Evolutionary conservation across 2,797 vertebrate species (phyloP).

Genomic region (Zenarchopterus dispar): DNA sequence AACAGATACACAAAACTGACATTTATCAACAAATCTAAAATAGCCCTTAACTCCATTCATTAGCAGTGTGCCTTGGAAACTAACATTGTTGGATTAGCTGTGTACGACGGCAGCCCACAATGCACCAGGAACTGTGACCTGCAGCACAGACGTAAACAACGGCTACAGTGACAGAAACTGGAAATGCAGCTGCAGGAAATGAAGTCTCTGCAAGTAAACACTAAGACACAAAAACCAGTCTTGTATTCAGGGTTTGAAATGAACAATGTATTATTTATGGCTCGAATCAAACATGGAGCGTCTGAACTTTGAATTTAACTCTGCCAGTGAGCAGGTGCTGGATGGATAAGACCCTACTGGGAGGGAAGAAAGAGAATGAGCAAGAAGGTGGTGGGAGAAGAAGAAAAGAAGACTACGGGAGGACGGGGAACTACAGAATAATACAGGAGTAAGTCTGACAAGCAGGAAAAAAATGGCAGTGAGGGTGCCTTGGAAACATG

Average conservation of each 20-base stretch:
- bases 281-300: constrained; percentile 31
- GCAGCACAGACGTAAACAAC: constrained; percentile 25
- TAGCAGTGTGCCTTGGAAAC: constrained; percentile 43
- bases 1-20: constrained; percentile 29
- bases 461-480: not conserved
- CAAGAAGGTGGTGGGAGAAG: constrained; percentile 33
- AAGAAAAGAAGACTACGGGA: constrained; percentile 38
- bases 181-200: constrained; percentile 31
- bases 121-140: constrained; percentile 11
- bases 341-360: constrained; percentile 34
- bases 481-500: constrained; percentile 5
- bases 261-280: constrained; percentile 65
- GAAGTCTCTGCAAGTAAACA: constrained; percentile 10
- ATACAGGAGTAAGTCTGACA: constrained; percentile 22
- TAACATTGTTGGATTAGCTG: constrained; percentile 10
- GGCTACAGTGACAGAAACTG: constrained; percentile 8
- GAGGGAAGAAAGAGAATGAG: constrained; percentile 67
- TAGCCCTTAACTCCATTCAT: constrained; percentile 8
- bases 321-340: constrained; percentile 41
- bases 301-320: constrained; percentile 49
- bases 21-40: constrained; percentile 36
- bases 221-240: constrained; percentile 7
- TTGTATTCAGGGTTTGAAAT: constrained; percentile 16
- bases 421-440: constrained; percentile 56
- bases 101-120: constrained; percentile 29